phyloP scores from a whole-genome alignment of 2,113 vertebrate species.

The Stegostoma tigrinum region DNA sequence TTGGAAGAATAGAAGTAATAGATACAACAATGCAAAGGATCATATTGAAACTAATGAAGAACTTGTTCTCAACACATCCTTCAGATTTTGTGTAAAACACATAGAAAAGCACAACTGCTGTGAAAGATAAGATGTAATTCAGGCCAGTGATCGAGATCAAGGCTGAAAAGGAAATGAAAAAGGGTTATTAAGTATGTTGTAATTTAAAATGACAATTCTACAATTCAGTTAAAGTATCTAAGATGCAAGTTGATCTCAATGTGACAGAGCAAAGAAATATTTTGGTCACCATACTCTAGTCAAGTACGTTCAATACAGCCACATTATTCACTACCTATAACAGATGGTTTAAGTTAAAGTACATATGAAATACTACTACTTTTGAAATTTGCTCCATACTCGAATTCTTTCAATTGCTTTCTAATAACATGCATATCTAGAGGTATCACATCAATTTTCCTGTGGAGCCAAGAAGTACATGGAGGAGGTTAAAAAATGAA shows the following conservation, averaged over 20 bases:
- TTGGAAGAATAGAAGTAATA: slow-evolving; percentile 69
- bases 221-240: background rate
- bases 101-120: slow-evolving; percentile 60
- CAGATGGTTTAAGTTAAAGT: background rate
- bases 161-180: slow-evolving; percentile 52
- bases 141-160: slow-evolving; percentile 63
- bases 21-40: slow-evolving; percentile 71
- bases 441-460: background rate
- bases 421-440: background rate
- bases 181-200: background rate
- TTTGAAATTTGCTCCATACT: background rate
- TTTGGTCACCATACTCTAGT: background rate
- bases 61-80: slow-evolving; percentile 76
- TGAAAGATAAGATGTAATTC: slow-evolving; percentile 66
- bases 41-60: slow-evolving; percentile 85
- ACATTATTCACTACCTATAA: background rate
- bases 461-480: background rate
- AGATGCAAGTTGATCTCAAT: background rate
- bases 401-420: background rate
- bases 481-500: background rate
- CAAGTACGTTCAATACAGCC: background rate
- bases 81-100: slow-evolving; percentile 72
- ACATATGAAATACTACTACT: background rate
- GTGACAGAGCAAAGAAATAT: background rate
- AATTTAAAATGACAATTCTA: background rate